Evolutionary conservation across 1,140 invertebrate species (phyloP).

Genomic region (Brachionus koreanus): DNA sequence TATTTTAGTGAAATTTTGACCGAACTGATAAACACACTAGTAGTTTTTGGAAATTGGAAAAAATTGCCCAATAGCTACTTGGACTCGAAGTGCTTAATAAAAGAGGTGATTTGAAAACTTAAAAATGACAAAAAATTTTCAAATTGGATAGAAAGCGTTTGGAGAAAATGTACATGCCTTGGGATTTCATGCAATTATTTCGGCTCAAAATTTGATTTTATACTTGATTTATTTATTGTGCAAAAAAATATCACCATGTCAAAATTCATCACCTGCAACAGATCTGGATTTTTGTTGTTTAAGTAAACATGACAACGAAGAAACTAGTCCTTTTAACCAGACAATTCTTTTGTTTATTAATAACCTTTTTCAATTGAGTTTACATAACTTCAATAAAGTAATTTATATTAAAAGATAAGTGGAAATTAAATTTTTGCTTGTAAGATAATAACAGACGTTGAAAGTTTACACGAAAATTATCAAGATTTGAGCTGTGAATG

Average conservation of each 20-base stretch:
- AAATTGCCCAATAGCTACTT: neutral
- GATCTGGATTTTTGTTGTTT: neutral
- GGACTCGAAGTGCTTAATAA: neutral
- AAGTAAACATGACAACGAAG: neutral
- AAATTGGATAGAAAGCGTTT: neutral
- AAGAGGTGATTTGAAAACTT: neutral
- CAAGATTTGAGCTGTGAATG: neutral
- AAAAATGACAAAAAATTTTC: neutral
- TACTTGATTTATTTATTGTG: neutral
- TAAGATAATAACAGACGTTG: neutral
- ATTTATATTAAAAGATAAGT: neutral
- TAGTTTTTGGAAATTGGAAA: constrained; percentile 12
- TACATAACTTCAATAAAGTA: constrained; percentile 18
- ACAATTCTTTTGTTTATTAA: neutral
- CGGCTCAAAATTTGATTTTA: neutral
- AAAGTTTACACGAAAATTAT: neutral
- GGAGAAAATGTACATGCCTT: neutral
- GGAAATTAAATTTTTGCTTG: neutral
- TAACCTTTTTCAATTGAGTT: neutral
- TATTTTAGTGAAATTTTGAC: neutral
- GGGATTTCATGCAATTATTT: neutral
- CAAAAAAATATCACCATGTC: neutral
- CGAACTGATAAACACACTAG: neutral
- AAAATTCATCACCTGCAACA: neutral
- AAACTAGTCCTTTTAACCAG: neutral